phyloP scores from a whole-genome alignment of 2,113 vertebrate species.

The Pachycephala philippinensis region DNA sequence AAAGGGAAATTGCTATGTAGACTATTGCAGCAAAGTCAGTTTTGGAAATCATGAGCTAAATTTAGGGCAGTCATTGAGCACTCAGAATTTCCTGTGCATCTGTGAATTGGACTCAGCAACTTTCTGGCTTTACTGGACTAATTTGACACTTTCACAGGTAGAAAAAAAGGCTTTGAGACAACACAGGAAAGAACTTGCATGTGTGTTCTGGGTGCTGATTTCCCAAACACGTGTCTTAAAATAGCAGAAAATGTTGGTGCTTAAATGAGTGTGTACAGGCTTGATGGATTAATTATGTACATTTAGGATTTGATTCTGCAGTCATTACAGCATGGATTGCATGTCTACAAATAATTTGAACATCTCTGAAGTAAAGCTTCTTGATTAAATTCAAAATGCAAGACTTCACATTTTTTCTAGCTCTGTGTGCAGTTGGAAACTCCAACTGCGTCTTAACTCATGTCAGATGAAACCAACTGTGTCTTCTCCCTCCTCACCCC shows the following conservation, averaged over 20 bases:
- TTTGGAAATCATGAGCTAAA: background rate
- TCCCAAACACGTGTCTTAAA: background rate
- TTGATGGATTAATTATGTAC: slow-evolving; percentile 21
- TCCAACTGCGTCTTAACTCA: background rate
- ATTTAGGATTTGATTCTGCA: background rate
- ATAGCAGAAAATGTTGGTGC: background rate
- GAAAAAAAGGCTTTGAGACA: background rate
- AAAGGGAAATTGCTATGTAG: slow-evolving; percentile 13
- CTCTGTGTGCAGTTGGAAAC: background rate
- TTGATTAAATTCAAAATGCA: background rate
- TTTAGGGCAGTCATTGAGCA: slow-evolving; percentile 23
- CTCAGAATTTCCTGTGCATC: background rate
- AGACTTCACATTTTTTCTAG: background rate
- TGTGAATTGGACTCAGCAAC: background rate
- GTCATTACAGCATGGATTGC: background rate
- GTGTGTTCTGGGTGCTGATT: background rate
- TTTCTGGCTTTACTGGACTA: slow-evolving; percentile 27
- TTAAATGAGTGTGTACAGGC: background rate
- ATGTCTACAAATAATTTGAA: background rate
- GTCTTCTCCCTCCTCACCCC: background rate
- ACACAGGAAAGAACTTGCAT: background rate
- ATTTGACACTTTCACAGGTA: background rate
- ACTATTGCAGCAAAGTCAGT: slow-evolving; percentile 1
- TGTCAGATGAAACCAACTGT: background rate
- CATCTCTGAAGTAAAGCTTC: background rate